These are phyloP conservation scores for Drosophila lacicola DNA, from an alignment of 2,888 invertebrate genomes.

Conservation along the genomic window DNA sequence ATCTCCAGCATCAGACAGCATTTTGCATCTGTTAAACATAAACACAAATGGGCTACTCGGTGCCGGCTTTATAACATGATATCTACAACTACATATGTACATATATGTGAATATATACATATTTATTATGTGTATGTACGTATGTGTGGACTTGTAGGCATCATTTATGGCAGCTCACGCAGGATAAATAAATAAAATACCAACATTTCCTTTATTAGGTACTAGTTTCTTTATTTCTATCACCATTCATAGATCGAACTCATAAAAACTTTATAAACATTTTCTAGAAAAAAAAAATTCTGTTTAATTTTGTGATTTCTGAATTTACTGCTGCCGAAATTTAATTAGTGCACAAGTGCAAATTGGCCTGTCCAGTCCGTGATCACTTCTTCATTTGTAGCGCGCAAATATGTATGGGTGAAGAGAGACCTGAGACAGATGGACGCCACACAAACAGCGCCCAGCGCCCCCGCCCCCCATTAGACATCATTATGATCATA, in stretches of 20 bases:
- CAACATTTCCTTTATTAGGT: constrained; percentile 26
- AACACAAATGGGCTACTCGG: constrained; percentile 32
- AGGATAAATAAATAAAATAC: constrained; percentile 44
- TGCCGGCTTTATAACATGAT: constrained; percentile 28
- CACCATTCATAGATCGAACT: constrained; percentile 26
- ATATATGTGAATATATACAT: neutral
- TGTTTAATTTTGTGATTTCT: constrained; percentile 40
- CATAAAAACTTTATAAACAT: constrained; percentile 18
- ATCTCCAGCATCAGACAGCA: constrained; percentile 21
- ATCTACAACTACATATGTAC: neutral
- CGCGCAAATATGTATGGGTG: constrained; percentile 1
- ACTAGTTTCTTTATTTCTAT: constrained; percentile 17
- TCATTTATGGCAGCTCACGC: constrained; percentile 12
- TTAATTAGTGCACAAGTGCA: constrained; percentile 70
- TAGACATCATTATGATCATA: constrained; percentile 34
- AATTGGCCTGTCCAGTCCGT: constrained; percentile 57
- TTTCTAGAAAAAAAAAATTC: constrained; percentile 10
- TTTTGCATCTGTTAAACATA: constrained; percentile 54
- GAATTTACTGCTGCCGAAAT: constrained; percentile 44
- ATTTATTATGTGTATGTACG: neutral
- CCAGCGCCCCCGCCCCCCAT: neutral
- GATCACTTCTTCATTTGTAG: constrained; percentile 60
- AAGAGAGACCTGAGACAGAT: constrained; percentile 2
- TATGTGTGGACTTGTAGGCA: neutral
- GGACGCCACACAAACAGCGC: constrained; percentile 8